Conservation (phyloP, 2,888 invertebrate genomes). For the Antitype chi region DNA sequence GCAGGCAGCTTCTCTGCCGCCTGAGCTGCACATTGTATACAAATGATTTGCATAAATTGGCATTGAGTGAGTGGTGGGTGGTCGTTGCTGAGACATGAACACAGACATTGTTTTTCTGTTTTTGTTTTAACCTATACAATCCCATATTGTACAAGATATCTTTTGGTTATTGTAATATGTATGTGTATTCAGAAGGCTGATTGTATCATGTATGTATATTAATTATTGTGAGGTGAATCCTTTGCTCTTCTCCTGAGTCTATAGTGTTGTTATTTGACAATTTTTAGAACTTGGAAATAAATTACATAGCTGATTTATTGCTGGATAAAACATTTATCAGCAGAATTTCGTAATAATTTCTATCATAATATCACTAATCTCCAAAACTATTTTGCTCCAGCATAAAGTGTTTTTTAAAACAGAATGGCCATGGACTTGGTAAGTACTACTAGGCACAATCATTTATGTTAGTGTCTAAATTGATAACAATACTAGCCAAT, state of each 20-base stretch:
- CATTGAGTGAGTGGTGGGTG: conserved; percentile 72
- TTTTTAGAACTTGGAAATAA: neutral
- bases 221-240: conserved; percentile 6
- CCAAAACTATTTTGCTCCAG: neutral
- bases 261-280: neutral
- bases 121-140: conserved; percentile 34
- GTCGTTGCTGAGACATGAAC: conserved; percentile 42
- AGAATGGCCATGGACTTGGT: neutral
- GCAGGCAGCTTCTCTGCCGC: conserved; percentile 63
- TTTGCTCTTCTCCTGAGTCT: neutral
- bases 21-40: conserved; percentile 69
- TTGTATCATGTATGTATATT: neutral
- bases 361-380: neutral
- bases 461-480: no score
- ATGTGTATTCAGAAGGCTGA: neutral
- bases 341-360: neutral
- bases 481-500: neutral
- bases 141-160: neutral
- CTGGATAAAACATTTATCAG: neutral
- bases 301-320: neutral
- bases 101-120: conserved; percentile 65
- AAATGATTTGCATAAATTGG: conserved; percentile 76
- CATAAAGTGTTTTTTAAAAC: conserved; percentile 5
- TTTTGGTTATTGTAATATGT: conserved; percentile 12
- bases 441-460: neutral